A percentile compares a stretch with the other conserved stretches of the same genome.
Conservation (phyloP, 2,888 invertebrate species). For the Callimorpha dominula region DNA sequence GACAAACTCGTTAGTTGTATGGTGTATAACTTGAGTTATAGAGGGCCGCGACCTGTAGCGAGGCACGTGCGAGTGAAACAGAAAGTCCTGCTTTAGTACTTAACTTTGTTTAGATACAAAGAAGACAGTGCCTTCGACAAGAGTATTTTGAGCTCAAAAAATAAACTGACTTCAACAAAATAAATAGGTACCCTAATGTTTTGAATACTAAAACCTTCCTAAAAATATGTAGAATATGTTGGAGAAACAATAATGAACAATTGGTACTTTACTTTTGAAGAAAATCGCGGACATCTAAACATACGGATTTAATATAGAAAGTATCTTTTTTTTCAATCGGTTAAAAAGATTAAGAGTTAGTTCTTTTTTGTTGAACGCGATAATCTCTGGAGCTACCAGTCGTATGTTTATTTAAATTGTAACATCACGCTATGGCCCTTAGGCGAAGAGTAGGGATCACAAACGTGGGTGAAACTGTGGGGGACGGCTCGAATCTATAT, state of each 20-base stretch:
- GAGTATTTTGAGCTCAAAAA: too few species aligned
- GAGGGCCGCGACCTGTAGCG: not conserved
- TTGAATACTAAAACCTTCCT: too few species aligned
- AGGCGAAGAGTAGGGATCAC: not conserved
- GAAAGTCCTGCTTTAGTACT: slow-evolving; percentile 9
- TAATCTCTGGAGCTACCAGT: not conserved
- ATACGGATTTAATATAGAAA: too few species aligned
- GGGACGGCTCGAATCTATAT: not conserved
- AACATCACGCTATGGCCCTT: too few species aligned
- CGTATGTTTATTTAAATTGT: too few species aligned
- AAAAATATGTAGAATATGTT: not conserved
- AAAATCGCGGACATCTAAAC: too few species aligned
- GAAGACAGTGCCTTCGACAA: too few species aligned
- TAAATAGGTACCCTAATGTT: too few species aligned
- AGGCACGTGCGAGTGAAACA: slow-evolving; percentile 13
- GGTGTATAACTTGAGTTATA: not conserved
- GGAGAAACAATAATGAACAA: too few species aligned
- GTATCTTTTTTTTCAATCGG: not conserved
- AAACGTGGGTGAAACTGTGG: not conserved
- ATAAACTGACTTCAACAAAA: too few species aligned
- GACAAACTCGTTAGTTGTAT: not conserved
- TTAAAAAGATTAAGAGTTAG: not conserved
- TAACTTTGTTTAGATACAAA: not conserved
- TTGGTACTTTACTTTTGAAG: too few species aligned
- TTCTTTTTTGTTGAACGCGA: not conserved